Base-by-base conservation (phyloP, 2,113 vertebrate species). In the Hepsetus odoe region DNA sequence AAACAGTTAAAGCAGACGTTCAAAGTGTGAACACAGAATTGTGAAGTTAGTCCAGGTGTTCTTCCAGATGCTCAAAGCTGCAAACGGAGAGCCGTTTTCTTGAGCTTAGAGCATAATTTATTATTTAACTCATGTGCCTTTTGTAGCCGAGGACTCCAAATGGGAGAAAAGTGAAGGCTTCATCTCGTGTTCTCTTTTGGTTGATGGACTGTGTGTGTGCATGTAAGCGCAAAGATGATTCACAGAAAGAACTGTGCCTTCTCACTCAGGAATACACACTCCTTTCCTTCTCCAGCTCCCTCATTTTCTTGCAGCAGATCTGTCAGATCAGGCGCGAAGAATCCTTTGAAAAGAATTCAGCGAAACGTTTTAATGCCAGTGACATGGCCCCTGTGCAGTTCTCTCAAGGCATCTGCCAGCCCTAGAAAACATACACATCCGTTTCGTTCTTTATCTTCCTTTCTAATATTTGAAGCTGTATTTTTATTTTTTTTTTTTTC, bases 321-420 rank as follows among this genome's bases (percentile, higher is more conserved):
- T 84, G 84, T 87, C 84, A 78, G 79, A 46, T 77, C 32, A 14
- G 32, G 40, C 32, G 13, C 64, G 66, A 83, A 66, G 30, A 67
- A 66, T 84, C 51, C 55, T 83, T 73, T 84, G 20, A 59, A 78
- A 70, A 38, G 35, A 14, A 65, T 64, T 66, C 70, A 58, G 61
- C 62, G 44, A 53, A 80, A 69, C 13, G 67, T 66, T 87, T 85
- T 82, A 76, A 71, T 71, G 66, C 44, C 59, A 55, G 13, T 24
- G 66, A 66, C 62, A 44, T 73, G 49, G 40, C 53, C 70, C 35
- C 33, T 68, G 70, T 32, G 38, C 24, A 49, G 16, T n/a, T 70
- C 55, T 83, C 61, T 33, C 22, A 12, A 59, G 35, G 83, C 56
- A 65, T 74, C 66, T 65, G 58, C 44, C 77, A 72, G n/a, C 44